Evolutionary conservation across 2,113 vertebrate genomes (phyloP).

Genomic region (Oreochromis spilurus): DNA sequence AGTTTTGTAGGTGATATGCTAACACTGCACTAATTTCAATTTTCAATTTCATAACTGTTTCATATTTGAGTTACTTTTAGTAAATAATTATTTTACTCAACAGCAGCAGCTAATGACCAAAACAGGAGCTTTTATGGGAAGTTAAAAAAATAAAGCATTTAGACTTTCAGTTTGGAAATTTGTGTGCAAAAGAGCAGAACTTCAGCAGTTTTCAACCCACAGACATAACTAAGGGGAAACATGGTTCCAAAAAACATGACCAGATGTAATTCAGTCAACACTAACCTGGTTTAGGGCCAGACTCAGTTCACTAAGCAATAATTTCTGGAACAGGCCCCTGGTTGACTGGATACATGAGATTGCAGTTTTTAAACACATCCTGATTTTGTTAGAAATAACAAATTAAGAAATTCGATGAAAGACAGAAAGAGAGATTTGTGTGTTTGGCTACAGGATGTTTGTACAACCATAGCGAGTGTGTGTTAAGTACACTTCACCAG

Average conservation of each 20-base stretch:
- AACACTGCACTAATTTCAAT: neutral
- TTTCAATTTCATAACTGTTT: accelerated
- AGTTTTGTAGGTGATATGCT: neutral
- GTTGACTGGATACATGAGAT: neutral
- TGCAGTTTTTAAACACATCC: neutral
- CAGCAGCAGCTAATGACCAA: neutral
- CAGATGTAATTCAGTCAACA: neutral
- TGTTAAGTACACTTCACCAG: neutral
- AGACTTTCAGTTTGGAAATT: too few relatives aligned
- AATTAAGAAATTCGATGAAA: neutral
- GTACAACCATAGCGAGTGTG: neutral
- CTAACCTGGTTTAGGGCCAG: neutral
- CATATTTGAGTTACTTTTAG: neutral
- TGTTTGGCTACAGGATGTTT: neutral
- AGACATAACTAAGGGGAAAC: neutral
- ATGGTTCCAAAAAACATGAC: neutral
- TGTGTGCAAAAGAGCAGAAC: neutral
- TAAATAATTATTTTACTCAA: neutral
- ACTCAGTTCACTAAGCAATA: neutral
- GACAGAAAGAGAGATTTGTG: neutral
- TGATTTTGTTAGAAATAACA: neutral
- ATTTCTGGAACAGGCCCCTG: neutral
- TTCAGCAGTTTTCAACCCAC: neutral
- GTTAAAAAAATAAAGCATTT: too few relatives aligned
- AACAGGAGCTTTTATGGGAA: too few relatives aligned